Evolutionary conservation across 2,888 invertebrate genomes (phyloP), one percentile per base, ranked within the genome.

Genomic region (Carterocephalus palaemon): DNA sequence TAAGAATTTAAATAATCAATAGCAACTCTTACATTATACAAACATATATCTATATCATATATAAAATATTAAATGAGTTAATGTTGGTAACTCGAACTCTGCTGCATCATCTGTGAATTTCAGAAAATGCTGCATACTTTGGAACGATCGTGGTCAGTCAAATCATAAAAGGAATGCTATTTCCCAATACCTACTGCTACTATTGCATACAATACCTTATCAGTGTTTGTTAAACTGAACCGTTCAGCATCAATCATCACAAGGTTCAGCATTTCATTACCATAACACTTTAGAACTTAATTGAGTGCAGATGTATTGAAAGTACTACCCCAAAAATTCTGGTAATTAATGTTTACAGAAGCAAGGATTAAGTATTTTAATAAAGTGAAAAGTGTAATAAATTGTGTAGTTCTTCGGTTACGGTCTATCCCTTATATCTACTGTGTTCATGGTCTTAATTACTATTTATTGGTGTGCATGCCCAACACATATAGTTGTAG

Each of bases 401-500:
- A 19, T 33, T 42, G 9, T 26, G 34, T 34, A 26, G 42, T 42
- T 19, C 34, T 42, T 26, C 42, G 28, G 33, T 42, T 34, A 42
- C 26, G 8, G 16, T 34, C 33, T 26, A 34, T 42, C 32, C 33
- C 26, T 34, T 42, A 42, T 26, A 34, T 33, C 46, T 51, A 47
- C 6, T 53, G 53, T 61, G 52, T 53, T 54, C 49, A 49, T 24
- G 36, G 53, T 57, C 56, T 64, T 69, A 69, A 70, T 67, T 68
- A 64, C 53, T 51, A 53, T 60, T 65, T 62, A 69, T 69, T 69
- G 61, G 60, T 64, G 66, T 66, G 60, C 60, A 65, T 60, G 62
- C 60, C 57, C 59, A 60, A 59, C 62, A 64, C 64, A 62, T 55
- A 55, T 54, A 56, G 54, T 57, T 47, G 43, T 55, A 48, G 56